Base-by-base conservation (phyloP, 2,888 invertebrate species). In the Orchesellides sinensis region DNA sequence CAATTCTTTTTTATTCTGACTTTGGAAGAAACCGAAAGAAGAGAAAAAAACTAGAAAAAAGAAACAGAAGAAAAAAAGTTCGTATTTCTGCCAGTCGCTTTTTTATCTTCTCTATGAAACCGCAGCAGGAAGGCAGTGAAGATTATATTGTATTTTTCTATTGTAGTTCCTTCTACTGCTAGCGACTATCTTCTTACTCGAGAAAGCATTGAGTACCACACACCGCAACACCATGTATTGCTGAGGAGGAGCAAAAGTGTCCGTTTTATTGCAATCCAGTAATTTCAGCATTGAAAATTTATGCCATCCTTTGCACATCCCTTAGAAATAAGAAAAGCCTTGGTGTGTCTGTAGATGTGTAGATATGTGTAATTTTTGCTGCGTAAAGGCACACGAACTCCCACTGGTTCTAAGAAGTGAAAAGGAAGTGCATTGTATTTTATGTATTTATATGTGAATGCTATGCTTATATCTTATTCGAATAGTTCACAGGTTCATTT, bases 221-320 rank as follows among this genome's bases (percentile, higher is more conserved):
- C 32, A 32, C 32, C 10, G 6, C 32, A 32, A 47, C 5, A 47
- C n/a, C 47, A 23, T 17, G 21, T 65, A 29, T 3, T 21, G 32
- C 12, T 17, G 45, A 65, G 66, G 49, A 47, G 66, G 66, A 25
- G 49, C 1, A 12, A 66, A 66, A 47, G 27, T 66, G 66, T 66
- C 66, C 49, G 66, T 66, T 66, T 66, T 49, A 66, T 66, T 66
- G 66, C 66, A 45, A 49, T 66, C 66, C 27, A 27, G 66, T 66
- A 49, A 66, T 66, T 66, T 49, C 49, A 66, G 66, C 25, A 66
- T 66, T 66, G 66, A 40, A 66, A 66, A 66, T 66, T 66, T 66
- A 66, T 66, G 66, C 66, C 66, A 66, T 66, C 49, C 66, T 35
- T 27, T 66, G 40, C 63, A 63, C 40, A 63, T 59, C 59, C 19